Percentiles rank a stretch among this genome's conserved stretches.
Evolutionary conservation across 92 coral and sea anemone genomes (phyloP).

Genomic region (Paragorgia papillata): DNA sequence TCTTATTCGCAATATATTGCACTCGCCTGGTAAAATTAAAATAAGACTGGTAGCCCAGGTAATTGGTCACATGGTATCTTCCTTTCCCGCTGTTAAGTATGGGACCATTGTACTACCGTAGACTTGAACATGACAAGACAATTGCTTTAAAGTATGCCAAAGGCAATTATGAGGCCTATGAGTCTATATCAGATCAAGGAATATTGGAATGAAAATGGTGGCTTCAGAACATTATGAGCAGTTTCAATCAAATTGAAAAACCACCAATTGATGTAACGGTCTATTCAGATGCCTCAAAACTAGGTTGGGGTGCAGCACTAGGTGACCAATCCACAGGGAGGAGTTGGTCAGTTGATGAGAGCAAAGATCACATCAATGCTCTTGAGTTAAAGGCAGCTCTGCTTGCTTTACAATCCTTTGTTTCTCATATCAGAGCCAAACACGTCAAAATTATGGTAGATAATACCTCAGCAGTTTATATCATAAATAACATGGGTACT

Average conservation of each 20-base stretch:
- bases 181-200: constrained; percentile 1
- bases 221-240: background rate
- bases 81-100: constrained; percentile 28
- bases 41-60: constrained; percentile 37
- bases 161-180: constrained; percentile 18
- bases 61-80: constrained; percentile 41
- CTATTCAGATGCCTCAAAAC: constrained; percentile 16
- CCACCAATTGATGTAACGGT: constrained; percentile 25
- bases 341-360: constrained; percentile 18
- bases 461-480: constrained; percentile 54
- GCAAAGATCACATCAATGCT: background rate
- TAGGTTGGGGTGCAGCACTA: constrained; percentile 30
- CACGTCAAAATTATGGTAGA: constrained; percentile 65
- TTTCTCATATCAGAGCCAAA: constrained; percentile 40
- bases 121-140: constrained; percentile 18
- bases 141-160: background rate
- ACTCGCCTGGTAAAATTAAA: background rate
- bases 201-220: constrained; percentile 14
- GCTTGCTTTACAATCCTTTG: constrained; percentile 57
- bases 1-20: background rate
- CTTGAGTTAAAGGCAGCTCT: constrained; percentile 51
- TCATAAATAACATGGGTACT: constrained; percentile 62
- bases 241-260: background rate
- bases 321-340: constrained; percentile 30
- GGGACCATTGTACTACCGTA: too few species aligned